Percentiles rank a stretch among this genome's conserved stretches.
phyloP scores from a whole-genome alignment of 2,888 invertebrate genomes.

The Eurois occulta region DNA sequence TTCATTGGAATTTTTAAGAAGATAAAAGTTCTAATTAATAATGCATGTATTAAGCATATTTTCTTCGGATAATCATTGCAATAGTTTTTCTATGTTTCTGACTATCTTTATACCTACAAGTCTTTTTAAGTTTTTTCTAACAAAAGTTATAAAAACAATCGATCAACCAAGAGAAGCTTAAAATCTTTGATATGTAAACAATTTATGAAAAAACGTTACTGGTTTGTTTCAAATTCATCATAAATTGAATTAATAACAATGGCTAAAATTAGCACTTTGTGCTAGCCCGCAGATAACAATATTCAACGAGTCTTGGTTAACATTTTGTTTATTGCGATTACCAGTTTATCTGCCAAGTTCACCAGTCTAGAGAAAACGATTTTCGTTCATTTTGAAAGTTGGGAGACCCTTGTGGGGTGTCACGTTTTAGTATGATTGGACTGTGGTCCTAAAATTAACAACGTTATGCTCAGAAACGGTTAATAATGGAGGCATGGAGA shows the following conservation, averaged over 20 bases:
- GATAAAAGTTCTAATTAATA: background rate
- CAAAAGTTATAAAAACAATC: background rate
- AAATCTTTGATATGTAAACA: background rate
- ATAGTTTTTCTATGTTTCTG: background rate
- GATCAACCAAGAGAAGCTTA: background rate
- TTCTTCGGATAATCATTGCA: background rate
- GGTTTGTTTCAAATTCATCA: background rate
- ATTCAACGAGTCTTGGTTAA: background rate
- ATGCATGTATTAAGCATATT: background rate
- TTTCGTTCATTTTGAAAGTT: background rate
- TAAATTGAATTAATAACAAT: slow-evolving; percentile 3
- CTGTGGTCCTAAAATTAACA: background rate
- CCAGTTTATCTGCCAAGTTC: background rate
- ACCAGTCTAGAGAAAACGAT: background rate
- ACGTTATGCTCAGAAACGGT: background rate
- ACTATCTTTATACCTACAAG: background rate
- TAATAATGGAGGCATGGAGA: background rate
- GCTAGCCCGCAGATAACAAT: background rate
- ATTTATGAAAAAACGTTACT: slow-evolving; percentile 2
- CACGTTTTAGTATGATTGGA: background rate
- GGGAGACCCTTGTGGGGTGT: background rate
- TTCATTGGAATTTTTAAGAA: background rate
- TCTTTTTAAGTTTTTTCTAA: background rate
- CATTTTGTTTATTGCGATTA: background rate
- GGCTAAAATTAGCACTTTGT: slow-evolving; percentile 1